These are phyloP conservation scores for Setipinna tenuifilis DNA, from an alignment of 2,797 vertebrate species.

Conservation along the genomic window DNA sequence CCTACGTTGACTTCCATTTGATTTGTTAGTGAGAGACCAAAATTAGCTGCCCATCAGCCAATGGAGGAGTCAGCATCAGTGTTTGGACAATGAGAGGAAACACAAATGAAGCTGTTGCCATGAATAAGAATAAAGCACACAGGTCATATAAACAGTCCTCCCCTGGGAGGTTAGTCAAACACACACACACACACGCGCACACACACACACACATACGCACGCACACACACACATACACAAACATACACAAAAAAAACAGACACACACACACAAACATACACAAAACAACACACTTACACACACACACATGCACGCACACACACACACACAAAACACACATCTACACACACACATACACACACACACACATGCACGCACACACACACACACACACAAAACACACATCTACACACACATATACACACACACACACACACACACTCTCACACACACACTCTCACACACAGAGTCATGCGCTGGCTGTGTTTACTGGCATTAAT, in stretches of 20 bases:
- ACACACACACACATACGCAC: conserved; percentile 56
- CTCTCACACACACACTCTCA: conserved; percentile 44
- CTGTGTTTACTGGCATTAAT: conserved; percentile 63
- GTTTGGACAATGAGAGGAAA: not conserved
- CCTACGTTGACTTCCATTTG: not conserved
- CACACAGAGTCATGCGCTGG: conserved; percentile 41
- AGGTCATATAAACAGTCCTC: not conserved
- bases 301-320: conserved; percentile 46
- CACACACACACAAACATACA: conserved; percentile 50
- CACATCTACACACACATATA: conserved; percentile 45
- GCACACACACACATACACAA: conserved; percentile 40
- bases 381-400: conserved; percentile 39
- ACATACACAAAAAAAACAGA: no score
- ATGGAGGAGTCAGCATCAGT: not conserved
- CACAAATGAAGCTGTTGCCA: not conserved
- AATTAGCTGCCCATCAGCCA: not conserved
- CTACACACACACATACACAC: conserved; percentile 47
- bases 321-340: conserved; percentile 46
- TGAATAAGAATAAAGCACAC: not conserved
- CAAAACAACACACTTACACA: conserved; percentile 53
- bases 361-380: conserved; percentile 56
- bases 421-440: conserved; percentile 53
- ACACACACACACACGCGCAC: conserved; percentile 49
- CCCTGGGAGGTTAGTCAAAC: conserved; percentile 71
- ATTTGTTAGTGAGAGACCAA: not conserved